Conservation (phyloP, 2,797 vertebrate species). For the Lepilemur ruficaudatus region DNA sequence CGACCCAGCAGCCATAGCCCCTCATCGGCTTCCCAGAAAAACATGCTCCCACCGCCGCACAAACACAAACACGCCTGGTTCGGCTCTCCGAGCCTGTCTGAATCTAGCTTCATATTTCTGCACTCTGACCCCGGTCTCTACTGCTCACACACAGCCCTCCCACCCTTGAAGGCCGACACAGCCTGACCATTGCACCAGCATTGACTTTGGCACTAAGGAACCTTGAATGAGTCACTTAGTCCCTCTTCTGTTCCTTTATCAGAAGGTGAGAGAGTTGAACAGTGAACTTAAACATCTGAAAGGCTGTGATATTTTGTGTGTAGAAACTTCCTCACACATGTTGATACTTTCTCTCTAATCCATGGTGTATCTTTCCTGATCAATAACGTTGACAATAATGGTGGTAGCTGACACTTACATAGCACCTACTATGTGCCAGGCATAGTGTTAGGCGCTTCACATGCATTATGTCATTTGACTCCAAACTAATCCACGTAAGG, state of each 20-base stretch:
- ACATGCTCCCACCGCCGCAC: neutral
- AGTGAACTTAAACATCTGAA: neutral
- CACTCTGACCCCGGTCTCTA: neutral
- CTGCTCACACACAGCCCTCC: too few species aligned
- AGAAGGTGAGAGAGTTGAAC: neutral
- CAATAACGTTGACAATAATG: neutral
- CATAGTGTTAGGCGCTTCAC: neutral
- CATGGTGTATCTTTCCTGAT: neutral
- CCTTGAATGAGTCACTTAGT: neutral
- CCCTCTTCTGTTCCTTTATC: neutral
- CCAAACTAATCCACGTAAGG: neutral
- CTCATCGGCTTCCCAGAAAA: neutral
- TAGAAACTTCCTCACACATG: neutral
- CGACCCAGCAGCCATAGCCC: neutral
- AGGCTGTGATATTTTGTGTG: neutral
- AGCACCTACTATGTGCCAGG: neutral
- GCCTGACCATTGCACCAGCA: neutral
- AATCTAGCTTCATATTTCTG: neutral
- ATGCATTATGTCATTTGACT: neutral
- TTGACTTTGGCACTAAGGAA: neutral
- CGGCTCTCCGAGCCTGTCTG: neutral
- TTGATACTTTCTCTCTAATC: neutral
- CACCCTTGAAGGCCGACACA: neutral
- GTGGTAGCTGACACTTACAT: neutral
- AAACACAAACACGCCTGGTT: neutral